Conservation (phyloP, 2,888 invertebrate species). For the Steinernema scapterisci region DNA sequence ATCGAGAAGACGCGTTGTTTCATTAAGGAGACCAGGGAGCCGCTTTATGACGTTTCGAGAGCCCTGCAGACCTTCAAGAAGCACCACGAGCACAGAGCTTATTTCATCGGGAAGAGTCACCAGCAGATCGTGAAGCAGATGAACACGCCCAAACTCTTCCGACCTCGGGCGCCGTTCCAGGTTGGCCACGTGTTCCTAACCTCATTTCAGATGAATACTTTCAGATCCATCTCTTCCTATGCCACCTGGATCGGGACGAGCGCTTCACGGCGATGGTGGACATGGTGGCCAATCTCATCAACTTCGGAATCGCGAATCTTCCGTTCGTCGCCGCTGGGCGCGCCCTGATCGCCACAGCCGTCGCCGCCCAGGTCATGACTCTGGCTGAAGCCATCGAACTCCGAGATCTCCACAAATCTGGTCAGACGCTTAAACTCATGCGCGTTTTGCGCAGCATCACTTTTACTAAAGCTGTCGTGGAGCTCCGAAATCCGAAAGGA, state of each 20-base stretch:
- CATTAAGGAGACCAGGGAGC: background rate
- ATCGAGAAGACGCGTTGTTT: background rate
- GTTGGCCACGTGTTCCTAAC: background rate
- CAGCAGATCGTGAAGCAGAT: slow-evolving; percentile 5
- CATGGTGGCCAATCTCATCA: slow-evolving; percentile 14
- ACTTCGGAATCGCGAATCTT: slow-evolving; percentile 21
- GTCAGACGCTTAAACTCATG: slow-evolving; percentile 6
- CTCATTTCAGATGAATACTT: background rate
- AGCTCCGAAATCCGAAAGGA: slow-evolving; percentile 11
- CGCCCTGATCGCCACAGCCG: slow-evolving; percentile 3
- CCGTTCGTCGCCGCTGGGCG: slow-evolving; percentile 6
- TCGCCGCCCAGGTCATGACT: background rate
- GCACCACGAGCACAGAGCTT: background rate
- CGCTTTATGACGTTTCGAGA: slow-evolving; percentile 21
- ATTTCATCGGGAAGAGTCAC: slow-evolving; percentile 23
- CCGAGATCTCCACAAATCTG: slow-evolving; percentile 8
- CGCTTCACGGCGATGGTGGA: slow-evolving; percentile 23
- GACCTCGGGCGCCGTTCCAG: slow-evolving; percentile 8
- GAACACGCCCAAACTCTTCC: background rate
- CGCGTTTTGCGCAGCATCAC: background rate
- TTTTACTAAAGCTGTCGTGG: background rate
- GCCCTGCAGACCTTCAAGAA: slow-evolving; percentile 15
- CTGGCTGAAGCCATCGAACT: slow-evolving; percentile 12
- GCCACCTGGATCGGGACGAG: slow-evolving; percentile 16
- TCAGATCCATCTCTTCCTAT: slow-evolving; percentile 3